Conservation (phyloP, 2,797 vertebrate genomes). For the Sebastes iracundus region DNA sequence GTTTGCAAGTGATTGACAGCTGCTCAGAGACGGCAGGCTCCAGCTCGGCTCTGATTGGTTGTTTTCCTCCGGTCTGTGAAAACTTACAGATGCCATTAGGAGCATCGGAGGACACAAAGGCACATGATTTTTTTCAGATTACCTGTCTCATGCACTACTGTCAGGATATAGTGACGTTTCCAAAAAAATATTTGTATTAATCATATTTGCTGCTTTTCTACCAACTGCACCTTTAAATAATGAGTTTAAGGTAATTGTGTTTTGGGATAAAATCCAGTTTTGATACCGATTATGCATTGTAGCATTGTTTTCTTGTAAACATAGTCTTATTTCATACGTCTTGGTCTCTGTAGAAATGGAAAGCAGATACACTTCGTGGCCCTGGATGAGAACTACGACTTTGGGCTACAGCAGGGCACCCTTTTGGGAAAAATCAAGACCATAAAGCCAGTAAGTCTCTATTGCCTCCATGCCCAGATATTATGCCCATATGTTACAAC, state of each 20-base stretch:
- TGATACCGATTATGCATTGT: background rate
- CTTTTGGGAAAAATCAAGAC: constrained; percentile 73
- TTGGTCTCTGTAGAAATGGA: constrained; percentile 56
- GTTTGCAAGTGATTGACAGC: too few relatives aligned
- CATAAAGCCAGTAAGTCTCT: constrained; percentile 63
- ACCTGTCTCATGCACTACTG: too few relatives aligned
- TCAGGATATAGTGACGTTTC: too few relatives aligned
- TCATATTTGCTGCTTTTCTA: too few relatives aligned
- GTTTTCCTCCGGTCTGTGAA: too few relatives aligned
- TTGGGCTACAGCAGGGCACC: constrained; percentile 68
- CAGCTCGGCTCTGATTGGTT: too few relatives aligned
- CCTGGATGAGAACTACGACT: constrained; percentile 68
- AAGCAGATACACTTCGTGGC: constrained; percentile 61
- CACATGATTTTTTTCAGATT: too few relatives aligned
- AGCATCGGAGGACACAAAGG: too few relatives aligned
- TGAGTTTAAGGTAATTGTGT: background rate
- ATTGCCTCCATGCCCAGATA: background rate
- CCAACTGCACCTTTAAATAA: background rate
- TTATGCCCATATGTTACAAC: background rate
- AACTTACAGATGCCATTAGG: too few relatives aligned
- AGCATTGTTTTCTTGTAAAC: background rate
- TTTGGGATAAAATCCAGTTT: background rate
- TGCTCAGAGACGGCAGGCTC: too few relatives aligned
- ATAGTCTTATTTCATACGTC: background rate
- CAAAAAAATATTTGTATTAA: too few relatives aligned